Evolutionary conservation across 2,888 invertebrate species (phyloP).

Genomic region (Chesias legatella): DNA sequence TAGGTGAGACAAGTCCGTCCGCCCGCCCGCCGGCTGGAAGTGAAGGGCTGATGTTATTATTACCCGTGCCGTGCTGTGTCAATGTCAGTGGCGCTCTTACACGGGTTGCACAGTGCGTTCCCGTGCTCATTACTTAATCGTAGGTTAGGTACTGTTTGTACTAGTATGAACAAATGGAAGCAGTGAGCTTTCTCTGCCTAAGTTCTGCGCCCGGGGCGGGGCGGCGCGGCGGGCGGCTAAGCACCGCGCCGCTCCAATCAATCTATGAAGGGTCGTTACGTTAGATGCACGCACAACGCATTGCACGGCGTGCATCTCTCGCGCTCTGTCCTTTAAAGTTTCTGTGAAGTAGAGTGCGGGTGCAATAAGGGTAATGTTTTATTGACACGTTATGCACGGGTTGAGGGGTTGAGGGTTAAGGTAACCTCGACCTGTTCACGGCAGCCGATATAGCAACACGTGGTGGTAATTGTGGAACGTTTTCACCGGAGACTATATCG

Average conservation of each 20-base stretch:
- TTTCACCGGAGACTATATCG: slow-evolving; percentile 10
- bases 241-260: no score
- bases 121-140: no score
- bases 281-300: no score
- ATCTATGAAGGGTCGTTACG: no score
- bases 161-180: no score
- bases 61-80: slow-evolving; percentile 7
- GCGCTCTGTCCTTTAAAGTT: neutral
- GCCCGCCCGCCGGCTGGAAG: neutral
- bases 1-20: neutral
- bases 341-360: slow-evolving; percentile 9
- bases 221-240: no score
- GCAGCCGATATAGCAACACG: slow-evolving; percentile 35
- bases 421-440: slow-evolving; percentile 30
- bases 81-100: slow-evolving; percentile 15
- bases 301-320: no score
- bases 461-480: slow-evolving; percentile 26
- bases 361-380: slow-evolving; percentile 14
- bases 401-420: slow-evolving; percentile 21
- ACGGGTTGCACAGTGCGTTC: neutral
- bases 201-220: no score
- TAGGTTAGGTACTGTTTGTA: no score
- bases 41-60: slow-evolving; percentile 12
- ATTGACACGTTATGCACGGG: no score
- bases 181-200: no score